Conservation (phyloP, 2,113 vertebrate species). For the Anolis sagrei region DNA sequence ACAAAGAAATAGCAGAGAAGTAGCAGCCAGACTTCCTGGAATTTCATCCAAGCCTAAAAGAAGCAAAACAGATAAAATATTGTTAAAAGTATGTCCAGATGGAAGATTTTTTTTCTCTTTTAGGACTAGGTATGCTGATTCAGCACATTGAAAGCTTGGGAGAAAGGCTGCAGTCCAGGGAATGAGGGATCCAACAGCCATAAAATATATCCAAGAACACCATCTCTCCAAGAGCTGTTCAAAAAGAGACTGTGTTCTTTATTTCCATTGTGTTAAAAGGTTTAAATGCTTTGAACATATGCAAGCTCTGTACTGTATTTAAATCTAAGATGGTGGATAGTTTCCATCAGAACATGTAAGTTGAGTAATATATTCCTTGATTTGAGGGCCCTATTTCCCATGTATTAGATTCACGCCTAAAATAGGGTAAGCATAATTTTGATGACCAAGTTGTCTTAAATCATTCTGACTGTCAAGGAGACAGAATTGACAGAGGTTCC, state of each 20-base stretch:
- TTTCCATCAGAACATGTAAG: not conserved
- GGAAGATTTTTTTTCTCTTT: not conserved
- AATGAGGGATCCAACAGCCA: not conserved
- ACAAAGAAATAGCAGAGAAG: not conserved
- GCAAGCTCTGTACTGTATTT: not conserved
- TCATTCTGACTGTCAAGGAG: not conserved
- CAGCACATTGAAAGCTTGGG: conserved; percentile 4
- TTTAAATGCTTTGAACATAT: not conserved
- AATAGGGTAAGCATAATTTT: not conserved
- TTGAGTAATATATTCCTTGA: not conserved
- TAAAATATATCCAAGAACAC: not conserved
- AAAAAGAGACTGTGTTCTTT: not conserved
- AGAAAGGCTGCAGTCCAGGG: too few relatives aligned
- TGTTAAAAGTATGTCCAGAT: not conserved
- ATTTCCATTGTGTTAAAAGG: not conserved
- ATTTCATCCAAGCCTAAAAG: conserved; percentile 1
- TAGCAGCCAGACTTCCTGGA: not conserved
- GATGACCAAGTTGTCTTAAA: not conserved
- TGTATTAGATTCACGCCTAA: not conserved
- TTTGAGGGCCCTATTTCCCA: too few relatives aligned
- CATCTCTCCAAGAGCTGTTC: not conserved
- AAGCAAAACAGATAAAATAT: not conserved
- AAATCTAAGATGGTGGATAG: not conserved
- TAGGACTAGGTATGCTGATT: not conserved
- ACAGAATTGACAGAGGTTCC: not conserved